phyloP scores from a whole-genome alignment of 2,113 vertebrate genomes.

The Pipra filicauda region DNA sequence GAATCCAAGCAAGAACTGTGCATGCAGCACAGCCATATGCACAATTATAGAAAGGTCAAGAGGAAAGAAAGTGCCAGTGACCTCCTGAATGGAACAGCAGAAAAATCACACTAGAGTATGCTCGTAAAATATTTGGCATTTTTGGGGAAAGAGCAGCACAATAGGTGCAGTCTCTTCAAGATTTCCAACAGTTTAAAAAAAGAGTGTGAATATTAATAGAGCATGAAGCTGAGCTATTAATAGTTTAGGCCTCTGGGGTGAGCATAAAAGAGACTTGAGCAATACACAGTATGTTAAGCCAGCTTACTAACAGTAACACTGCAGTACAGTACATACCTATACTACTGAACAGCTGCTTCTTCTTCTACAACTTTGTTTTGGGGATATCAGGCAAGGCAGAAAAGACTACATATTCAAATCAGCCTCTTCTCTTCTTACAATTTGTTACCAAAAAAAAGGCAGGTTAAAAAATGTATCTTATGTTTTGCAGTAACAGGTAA shows the following conservation, averaged over 20 bases:
- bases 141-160: slow-evolving; percentile 1
- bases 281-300: neutral
- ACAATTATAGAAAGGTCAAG: neutral
- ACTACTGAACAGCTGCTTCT: neutral
- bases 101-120: neutral
- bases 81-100: neutral
- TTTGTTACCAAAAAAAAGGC: neutral
- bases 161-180: slow-evolving; percentile 1
- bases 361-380: neutral
- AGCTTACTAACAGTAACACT: neutral
- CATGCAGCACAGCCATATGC: neutral
- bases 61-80: neutral
- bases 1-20: neutral
- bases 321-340: neutral
- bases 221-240: slow-evolving; percentile 54
- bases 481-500: neutral
- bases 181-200: slow-evolving; percentile 29
- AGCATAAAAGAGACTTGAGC: slow-evolving; percentile 21
- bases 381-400: neutral
- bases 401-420: neutral
- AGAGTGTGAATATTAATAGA: slow-evolving; percentile 56
- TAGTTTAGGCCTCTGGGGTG: slow-evolving; percentile 35
- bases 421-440: neutral
- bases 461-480: neutral
- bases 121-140: neutral